Evolutionary conservation across 2,888 invertebrate species (phyloP).

Genomic region (Rhagophthalmus giganteus): DNA sequence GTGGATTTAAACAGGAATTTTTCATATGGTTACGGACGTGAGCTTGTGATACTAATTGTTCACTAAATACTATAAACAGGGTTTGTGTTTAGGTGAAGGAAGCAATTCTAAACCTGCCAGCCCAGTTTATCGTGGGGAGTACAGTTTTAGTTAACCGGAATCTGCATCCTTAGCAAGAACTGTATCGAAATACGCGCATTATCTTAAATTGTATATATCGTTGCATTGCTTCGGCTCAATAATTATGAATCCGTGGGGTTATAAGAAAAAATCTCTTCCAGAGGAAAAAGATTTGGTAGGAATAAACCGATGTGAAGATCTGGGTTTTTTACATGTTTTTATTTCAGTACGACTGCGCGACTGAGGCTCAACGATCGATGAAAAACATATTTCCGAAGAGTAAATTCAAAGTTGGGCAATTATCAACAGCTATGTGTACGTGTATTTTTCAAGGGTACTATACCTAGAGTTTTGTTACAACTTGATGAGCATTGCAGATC

Average conservation of each 20-base stretch:
- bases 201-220: conserved; percentile 37
- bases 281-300: conserved; percentile 33
- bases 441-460: conserved; percentile 1
- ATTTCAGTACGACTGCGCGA: conserved; percentile 32
- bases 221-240: conserved; percentile 37
- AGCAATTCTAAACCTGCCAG: conserved; percentile 32
- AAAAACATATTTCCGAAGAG: conserved; percentile 17
- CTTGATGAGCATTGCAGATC: conserved; percentile 33
- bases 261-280: conserved; percentile 20
- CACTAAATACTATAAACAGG: not conserved
- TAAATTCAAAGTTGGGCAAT: conserved; percentile 33
- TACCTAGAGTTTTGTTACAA: too few relatives aligned
- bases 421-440: conserved; percentile 36
- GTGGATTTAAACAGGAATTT: conserved; percentile 42
- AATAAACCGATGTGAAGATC: not conserved
- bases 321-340: too few relatives aligned
- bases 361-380: conserved; percentile 28
- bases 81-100: conserved; percentile 12
- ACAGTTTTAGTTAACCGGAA: conserved; percentile 42
- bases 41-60: conserved; percentile 6
- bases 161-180: conserved; percentile 37
- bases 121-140: conserved; percentile 33
- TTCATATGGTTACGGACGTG: conserved; percentile 37
- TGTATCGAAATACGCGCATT: conserved; percentile 27
- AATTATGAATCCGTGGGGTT: conserved; percentile 40